phyloP scores from a whole-genome alignment of 2,113 vertebrate species.

The Pelecanus crispus region DNA sequence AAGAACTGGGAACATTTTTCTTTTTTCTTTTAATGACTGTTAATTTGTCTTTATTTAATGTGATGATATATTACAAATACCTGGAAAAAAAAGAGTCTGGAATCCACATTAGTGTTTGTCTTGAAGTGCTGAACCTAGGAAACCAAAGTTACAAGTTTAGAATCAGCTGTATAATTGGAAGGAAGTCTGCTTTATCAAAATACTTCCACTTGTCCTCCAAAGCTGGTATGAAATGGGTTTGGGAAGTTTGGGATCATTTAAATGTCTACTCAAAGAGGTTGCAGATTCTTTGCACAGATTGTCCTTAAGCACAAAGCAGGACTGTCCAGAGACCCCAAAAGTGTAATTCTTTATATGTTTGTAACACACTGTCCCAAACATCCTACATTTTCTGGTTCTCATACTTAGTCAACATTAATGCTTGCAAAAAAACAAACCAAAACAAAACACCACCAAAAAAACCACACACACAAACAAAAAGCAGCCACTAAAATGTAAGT shows the following conservation, averaged over 20 bases:
- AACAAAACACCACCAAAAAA: neutral
- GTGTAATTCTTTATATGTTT: neutral
- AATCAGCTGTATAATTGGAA: neutral
- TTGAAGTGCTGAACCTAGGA: conserved; percentile 94
- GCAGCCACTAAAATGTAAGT: neutral
- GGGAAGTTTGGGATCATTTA: neutral
- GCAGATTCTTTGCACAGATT: neutral
- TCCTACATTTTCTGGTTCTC: neutral
- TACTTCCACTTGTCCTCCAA: neutral
- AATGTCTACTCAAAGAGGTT: neutral
- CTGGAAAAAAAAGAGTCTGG: conserved; percentile 99
- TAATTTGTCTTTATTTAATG: neutral
- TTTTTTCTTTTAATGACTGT: neutral
- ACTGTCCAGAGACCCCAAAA: neutral
- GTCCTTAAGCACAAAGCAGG: neutral
- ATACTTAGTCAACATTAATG: neutral
- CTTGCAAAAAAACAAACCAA: neutral
- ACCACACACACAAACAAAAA: neutral
- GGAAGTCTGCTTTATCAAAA: neutral
- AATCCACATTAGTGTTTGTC: conserved; percentile 98
- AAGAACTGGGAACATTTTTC: neutral
- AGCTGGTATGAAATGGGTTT: neutral
- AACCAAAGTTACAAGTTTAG: conserved; percentile 25
- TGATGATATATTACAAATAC: conserved; percentile 66
- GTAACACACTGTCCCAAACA: neutral